Conservation (phyloP, 2,888 invertebrate species). For the Lissonota sp. region DNA sequence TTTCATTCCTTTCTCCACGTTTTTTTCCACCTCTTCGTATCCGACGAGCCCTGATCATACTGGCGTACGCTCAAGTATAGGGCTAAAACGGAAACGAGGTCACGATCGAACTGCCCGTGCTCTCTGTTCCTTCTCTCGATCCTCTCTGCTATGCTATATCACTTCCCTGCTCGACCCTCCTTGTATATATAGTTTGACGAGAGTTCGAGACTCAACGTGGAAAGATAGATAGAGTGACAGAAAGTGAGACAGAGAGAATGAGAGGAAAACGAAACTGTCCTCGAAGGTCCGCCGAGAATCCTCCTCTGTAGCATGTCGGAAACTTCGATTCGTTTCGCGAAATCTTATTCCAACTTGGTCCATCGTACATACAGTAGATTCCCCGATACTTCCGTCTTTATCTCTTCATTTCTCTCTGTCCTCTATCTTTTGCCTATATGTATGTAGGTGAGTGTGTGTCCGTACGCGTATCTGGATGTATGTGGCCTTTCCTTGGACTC, state of each 20-base stretch:
- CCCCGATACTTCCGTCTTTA: neutral
- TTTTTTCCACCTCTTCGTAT: conserved; percentile 2
- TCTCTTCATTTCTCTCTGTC: conserved; percentile 23
- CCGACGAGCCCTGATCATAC: conserved; percentile 36
- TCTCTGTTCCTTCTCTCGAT: conserved; percentile 2
- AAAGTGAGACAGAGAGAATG: conserved; percentile 8
- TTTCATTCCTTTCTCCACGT: conserved; percentile 31
- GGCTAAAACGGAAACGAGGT: conserved; percentile 53
- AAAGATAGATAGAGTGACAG: conserved; percentile 22
- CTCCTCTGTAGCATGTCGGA: conserved; percentile 36
- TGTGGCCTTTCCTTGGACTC: neutral
- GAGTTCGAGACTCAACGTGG: conserved; percentile 55
- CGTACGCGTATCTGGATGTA: neutral
- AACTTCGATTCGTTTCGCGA: conserved; percentile 61
- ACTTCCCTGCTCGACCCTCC: conserved; percentile 8
- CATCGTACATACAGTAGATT: conserved; percentile 20
- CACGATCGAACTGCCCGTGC: conserved; percentile 32
- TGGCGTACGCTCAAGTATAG: neutral
- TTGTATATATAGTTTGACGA: conserved; percentile 59
- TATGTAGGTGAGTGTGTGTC: neutral
- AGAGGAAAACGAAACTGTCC: conserved; percentile 26
- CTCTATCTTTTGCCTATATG: conserved; percentile 19
- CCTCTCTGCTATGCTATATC: conserved; percentile 4
- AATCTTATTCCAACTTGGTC: conserved; percentile 61
- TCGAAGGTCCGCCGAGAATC: conserved; percentile 43